phyloP scores from a whole-genome alignment of 2,797 vertebrate genomes.

The Limosa lapponica region DNA sequence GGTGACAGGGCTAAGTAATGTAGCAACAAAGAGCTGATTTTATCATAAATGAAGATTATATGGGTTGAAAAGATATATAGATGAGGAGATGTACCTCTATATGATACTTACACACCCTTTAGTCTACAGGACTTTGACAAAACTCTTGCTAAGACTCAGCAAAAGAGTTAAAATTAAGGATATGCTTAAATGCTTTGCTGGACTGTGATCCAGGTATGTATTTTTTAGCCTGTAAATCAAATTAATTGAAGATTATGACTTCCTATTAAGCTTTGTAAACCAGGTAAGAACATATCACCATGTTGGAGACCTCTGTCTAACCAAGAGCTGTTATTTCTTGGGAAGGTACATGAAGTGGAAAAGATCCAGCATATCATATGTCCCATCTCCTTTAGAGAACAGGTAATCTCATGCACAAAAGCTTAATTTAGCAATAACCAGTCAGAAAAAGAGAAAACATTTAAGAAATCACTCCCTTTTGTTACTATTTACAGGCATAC shows the following conservation, averaged over 20 bases:
- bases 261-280: not conserved
- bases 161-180: not conserved
- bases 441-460: not conserved
- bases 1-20: not conserved
- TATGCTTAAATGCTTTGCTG: not conserved
- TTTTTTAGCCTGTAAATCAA: not conserved
- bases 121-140: not conserved
- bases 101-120: not conserved
- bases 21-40: not conserved
- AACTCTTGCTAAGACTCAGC: not conserved
- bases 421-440: not conserved
- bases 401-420: not conserved
- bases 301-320: not conserved
- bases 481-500: not conserved
- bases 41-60: not conserved
- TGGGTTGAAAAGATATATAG: not conserved
- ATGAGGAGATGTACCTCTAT: not conserved
- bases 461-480: not conserved
- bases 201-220: not conserved
- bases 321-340: not conserved
- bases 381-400: not conserved
- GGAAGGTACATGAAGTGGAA: not conserved
- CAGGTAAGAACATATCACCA: not conserved
- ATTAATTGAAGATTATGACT: not conserved
- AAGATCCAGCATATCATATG: not conserved